phyloP scores from a whole-genome alignment of 2,113 vertebrate genomes.

The Psilopogon haemacephalus region DNA sequence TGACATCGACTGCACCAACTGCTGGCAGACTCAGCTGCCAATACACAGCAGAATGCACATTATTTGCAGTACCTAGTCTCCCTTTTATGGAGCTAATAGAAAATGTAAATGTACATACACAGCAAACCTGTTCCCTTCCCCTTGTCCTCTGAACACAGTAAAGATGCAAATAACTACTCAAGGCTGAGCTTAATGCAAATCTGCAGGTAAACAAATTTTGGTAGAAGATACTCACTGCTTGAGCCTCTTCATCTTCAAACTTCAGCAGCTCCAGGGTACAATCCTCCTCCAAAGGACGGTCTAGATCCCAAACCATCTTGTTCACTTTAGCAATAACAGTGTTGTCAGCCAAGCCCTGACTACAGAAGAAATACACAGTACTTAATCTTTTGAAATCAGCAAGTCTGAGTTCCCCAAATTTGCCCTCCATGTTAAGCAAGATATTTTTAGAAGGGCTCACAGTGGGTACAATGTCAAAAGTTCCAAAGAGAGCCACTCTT shows the following conservation, averaged over 20 bases:
- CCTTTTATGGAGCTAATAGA: neutral
- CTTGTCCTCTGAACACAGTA: neutral
- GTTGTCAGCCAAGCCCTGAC: constrained; percentile 94
- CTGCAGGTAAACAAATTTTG: neutral
- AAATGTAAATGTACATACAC: neutral
- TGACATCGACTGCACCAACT: neutral
- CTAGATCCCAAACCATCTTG: constrained; percentile 91
- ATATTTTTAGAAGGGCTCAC: neutral
- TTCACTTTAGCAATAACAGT: constrained; percentile 94
- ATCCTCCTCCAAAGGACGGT: constrained; percentile 89
- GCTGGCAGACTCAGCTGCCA: neutral
- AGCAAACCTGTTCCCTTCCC: neutral
- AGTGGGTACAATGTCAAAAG: neutral
- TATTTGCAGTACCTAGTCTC: neutral
- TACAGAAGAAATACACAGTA: constrained; percentile 47
- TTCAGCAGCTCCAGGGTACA: constrained; percentile 92
- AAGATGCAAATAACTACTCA: neutral
- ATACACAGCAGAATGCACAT: neutral
- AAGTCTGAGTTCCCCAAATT: neutral
- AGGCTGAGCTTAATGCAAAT: neutral
- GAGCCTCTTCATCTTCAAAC: constrained; percentile 96
- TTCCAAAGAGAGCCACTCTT: neutral
- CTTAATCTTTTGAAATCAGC: neutral
- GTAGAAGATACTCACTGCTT: constrained; percentile 84
- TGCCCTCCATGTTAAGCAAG: neutral